Conservation (phyloP, 2,797 vertebrate genomes). For the Bryconaethiops microstoma region DNA sequence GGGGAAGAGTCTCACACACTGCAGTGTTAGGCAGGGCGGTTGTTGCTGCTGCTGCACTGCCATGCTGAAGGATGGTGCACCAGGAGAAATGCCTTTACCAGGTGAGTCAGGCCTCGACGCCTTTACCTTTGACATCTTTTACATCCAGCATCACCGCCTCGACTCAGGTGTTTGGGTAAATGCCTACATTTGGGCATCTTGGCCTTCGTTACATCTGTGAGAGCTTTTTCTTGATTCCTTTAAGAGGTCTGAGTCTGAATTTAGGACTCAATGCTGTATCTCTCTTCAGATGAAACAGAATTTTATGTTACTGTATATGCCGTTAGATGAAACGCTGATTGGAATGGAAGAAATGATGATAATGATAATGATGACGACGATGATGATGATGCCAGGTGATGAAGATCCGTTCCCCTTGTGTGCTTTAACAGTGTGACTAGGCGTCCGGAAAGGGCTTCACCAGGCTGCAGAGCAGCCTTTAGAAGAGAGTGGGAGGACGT, state of each 20-base stretch:
- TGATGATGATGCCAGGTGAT: not conserved
- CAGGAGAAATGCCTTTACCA: constrained; percentile 83
- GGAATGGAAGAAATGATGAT: too few relatives aligned
- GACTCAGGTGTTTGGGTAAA: constrained; percentile 21
- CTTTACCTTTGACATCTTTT: not conserved
- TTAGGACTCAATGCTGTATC: too few relatives aligned
- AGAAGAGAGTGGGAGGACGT: constrained; percentile 12
- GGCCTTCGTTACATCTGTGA: not conserved
- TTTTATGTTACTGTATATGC: too few relatives aligned
- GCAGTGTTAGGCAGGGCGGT: constrained; percentile 77
- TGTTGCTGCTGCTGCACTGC: constrained; percentile 58
- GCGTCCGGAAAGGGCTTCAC: not conserved
- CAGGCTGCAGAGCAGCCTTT: not conserved
- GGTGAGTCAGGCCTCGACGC: constrained; percentile 66
- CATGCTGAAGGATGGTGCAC: constrained; percentile 83
- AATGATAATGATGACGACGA: not conserved
- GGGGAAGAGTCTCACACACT: constrained; percentile 76
- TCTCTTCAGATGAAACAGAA: too few relatives aligned
- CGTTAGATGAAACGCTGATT: too few relatives aligned
- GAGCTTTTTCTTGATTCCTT: not conserved
- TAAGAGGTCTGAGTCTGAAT: too few relatives aligned
- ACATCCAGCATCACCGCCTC: not conserved
- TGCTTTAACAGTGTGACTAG: not conserved
- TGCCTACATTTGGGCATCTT: not conserved
- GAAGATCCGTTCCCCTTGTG: not conserved